Conservation (phyloP, 2,797 vertebrate species). For the Karalla daura region DNA sequence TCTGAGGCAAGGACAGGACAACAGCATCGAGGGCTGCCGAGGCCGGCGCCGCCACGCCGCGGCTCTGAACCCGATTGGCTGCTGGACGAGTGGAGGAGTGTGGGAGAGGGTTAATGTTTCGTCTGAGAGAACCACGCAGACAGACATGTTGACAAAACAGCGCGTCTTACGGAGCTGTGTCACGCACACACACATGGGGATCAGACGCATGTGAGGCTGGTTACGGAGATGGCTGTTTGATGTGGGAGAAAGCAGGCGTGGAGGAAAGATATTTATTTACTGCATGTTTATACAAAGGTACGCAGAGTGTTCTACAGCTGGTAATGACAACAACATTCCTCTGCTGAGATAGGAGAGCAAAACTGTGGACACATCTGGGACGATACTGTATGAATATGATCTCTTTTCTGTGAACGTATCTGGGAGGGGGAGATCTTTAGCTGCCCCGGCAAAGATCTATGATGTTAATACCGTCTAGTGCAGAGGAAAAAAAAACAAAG, state of each 20-base stretch:
- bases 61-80: conserved; percentile 41
- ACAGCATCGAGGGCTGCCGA: conserved; percentile 23
- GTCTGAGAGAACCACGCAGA: conserved; percentile 3
- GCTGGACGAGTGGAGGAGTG: neutral
- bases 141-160: neutral
- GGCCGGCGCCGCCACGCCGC: neutral
- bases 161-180: neutral
- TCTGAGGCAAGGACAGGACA: conserved; percentile 36
- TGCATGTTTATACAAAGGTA: neutral
- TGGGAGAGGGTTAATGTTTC: conserved; percentile 34
- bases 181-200: neutral
- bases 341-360: no score
- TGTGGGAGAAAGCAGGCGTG: neutral
- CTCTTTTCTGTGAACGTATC: no score
- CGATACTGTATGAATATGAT: no score
- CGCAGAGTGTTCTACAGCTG: neutral
- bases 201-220: neutral
- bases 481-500: no score
- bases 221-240: neutral
- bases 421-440: no score
- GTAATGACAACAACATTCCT: no score
- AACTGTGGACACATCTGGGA: no score
- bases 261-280: neutral
- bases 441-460: no score
- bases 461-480: no score